Base-by-base conservation (phyloP, 35 echinoderm and acorn worm species). In the Diadema setosum region DNA sequence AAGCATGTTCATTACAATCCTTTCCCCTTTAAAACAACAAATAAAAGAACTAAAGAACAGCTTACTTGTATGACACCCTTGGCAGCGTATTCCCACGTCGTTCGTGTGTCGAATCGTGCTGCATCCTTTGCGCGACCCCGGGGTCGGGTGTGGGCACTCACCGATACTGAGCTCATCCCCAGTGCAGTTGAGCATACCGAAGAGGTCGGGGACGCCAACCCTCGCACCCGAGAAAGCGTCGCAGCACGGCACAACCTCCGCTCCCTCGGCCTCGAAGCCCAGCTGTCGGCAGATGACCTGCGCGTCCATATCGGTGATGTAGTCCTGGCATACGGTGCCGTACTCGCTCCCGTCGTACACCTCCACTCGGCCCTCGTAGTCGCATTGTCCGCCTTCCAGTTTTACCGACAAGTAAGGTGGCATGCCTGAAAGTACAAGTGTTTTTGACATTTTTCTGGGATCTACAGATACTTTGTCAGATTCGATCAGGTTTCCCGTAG, bases 221-320 rank as follows among this genome's bases (percentile, higher is more conserved):
- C 73, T 44, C 29, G 73, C 73, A 17, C n/a, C 40, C 27, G 73
- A 41, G 35, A 41, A 78, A 1, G 73, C 44, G 5, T 78, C 39
- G 40, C 73, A 78, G 35, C 73, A 78, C 5, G 24, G 11, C 3
- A 78, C 73, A n/a, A 78, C 73, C 73, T 78, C 73, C 17, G 73
- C 73, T 17, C 24, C 25, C 73, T 42, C 35, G 18, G 9, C 24
- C 39, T 44, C 40, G 35, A 78, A 44, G 73, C 73, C 73, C 15
- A 78, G 73, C n/a, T 78, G 73, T 24, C 73, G 73, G 73, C 73
- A 78, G 0, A 78, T 25, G 73, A 78, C 73, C 73, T 17, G 35
- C 14, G 73, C 73, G 20, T 78, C 73, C 7, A 42, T 26, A 33
- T 78, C 27, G 17, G 73, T 78, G 73, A 78, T 42, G 3, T 42